Conservation (phyloP, 1,140 invertebrate species). For the Marisa cornuarietis region DNA sequence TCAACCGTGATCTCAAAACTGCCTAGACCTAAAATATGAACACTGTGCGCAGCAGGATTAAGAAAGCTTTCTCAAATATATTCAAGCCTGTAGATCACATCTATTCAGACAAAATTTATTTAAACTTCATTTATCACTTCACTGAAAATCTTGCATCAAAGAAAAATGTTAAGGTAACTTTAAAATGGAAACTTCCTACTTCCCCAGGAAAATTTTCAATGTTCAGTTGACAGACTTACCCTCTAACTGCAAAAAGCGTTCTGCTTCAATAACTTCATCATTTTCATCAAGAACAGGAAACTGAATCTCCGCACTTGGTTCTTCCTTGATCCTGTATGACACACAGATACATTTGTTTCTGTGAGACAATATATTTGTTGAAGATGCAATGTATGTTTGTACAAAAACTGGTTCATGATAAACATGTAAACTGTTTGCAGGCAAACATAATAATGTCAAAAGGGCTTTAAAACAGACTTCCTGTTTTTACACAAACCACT, state of each 20-base stretch:
- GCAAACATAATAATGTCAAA: no score
- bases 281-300: conserved; percentile 64
- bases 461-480: no score
- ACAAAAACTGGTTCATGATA: no score
- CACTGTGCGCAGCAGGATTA: not conserved
- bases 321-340: conserved; percentile 61
- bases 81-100: no score
- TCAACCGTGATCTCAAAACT: conserved; percentile 61
- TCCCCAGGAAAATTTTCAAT: not conserved
- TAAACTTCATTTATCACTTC: no score
- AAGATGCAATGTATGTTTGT: no score
- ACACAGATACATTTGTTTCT: not conserved
- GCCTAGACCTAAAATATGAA: conserved; percentile 44
- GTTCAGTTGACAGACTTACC: conserved; percentile 34
- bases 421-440: no score
- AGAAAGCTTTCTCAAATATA: no score
- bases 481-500: no score
- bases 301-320: conserved; percentile 65
- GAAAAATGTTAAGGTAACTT: not conserved
- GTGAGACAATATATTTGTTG: no score
- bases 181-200: not conserved
- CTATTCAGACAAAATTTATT: no score
- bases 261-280: conserved; percentile 57
- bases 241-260: conserved; percentile 59
- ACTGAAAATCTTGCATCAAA: no score